phyloP scores from a whole-genome alignment of 2,797 vertebrate species.

The Protonibea diacanthus region DNA sequence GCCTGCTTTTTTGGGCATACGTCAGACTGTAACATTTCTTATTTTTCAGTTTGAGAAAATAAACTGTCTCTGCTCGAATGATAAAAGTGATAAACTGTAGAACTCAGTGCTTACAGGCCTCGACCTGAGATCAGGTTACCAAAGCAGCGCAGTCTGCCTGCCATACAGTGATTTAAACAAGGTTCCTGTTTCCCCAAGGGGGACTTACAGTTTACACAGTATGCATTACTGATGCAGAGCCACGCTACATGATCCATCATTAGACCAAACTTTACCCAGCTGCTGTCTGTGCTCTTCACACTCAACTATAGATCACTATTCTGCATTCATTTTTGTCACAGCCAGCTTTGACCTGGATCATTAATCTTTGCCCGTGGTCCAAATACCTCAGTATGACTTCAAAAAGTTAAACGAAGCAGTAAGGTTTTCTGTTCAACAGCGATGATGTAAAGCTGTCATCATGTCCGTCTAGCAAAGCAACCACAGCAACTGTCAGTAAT shows the following conservation, averaged over 20 bases:
- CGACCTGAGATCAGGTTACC: constrained; percentile 66
- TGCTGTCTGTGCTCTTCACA: constrained; percentile 41
- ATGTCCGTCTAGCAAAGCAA: constrained; percentile 17
- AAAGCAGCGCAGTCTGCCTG: constrained; percentile 59
- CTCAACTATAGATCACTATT: constrained; percentile 23
- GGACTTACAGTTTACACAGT: constrained; percentile 48
- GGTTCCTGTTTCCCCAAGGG: constrained; percentile 58
- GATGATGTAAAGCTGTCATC: constrained; percentile 39
- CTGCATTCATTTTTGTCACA: constrained; percentile 15
- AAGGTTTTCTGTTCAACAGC: constrained; percentile 6
- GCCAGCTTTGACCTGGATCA: constrained; percentile 1
- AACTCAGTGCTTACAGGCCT: constrained; percentile 34
- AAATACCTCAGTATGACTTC: constrained; percentile 23
- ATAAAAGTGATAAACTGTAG: constrained; percentile 62
- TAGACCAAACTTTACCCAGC: constrained; percentile 46
- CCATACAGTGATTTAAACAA: constrained; percentile 66
- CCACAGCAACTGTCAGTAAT: constrained; percentile 38
- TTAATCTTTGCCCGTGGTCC: constrained; percentile 21
- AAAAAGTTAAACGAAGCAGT: constrained; percentile 15
- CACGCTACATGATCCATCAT: constrained; percentile 55
- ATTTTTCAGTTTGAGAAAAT: constrained; percentile 61
- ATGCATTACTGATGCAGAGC: constrained; percentile 61
- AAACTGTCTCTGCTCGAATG: constrained; percentile 54
- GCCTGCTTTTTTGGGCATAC: constrained; percentile 38
- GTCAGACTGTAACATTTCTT: constrained; percentile 42